Base-by-base conservation (phyloP, 2,888 invertebrate genomes). In the Drosophila infuscata region DNA sequence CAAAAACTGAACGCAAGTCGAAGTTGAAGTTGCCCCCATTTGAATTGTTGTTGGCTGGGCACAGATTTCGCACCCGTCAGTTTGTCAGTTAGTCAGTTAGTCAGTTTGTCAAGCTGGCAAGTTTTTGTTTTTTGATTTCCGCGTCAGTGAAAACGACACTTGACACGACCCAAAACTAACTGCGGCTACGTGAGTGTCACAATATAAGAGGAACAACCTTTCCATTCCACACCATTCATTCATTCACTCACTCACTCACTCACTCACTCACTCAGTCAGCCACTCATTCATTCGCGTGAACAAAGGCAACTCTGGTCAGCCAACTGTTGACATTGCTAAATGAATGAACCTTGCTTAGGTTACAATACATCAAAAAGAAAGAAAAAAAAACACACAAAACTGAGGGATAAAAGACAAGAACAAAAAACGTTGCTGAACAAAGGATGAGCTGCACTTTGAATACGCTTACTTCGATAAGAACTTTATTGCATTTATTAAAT, bases 241-340 rank as follows among this genome's bases (percentile, higher is more conserved):
- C 46, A 64, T n/a, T 58, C 60, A 25, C 38, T 58, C 46, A 20
- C n/a, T 43, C 41, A 60, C 38, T 58, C 46, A 20, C n/a, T 43
- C 41, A 60, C 20, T 49, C 66, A 25, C 1, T 38, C 59, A 66
- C 54, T 68, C 77, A 68, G 30, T 25, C 25, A 25, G 25, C 25
- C 25, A 25, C 54, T 63, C 63, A 73, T 80, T 74, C 77, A 69
- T 66, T 77, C 63, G 63, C 67, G 69, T 59, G 75, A 72, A 81
- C 81, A 87, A 83, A 78, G 77, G 74, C 70, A 70, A 59, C 80
- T 79, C 76, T 88, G 84, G 84, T 86, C 84, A 84, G 88, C 83
- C 87, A 86, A 86, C 84, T 88, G 87, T 87, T 88, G 88, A 87
- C 87, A 86, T 84, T 88, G 84, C 80, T 70, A 80, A 80, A 80